Evolutionary conservation across 2,113 vertebrate species (phyloP).

Genomic region (Gavialis gangeticus): DNA sequence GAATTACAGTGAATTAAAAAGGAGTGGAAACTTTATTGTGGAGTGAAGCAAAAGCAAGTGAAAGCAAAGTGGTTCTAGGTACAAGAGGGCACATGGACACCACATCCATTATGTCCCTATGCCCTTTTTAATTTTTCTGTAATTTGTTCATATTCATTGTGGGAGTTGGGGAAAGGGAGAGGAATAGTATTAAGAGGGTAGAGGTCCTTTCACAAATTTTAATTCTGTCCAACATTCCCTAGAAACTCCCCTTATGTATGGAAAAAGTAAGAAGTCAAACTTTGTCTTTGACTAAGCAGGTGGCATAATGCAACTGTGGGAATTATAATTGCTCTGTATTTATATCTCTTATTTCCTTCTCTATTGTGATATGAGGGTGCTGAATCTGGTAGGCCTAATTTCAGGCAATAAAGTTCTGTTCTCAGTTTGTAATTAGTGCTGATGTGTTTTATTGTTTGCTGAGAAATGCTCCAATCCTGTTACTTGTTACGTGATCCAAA

Average conservation of each 20-base stretch:
- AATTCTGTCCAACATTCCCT: not conserved
- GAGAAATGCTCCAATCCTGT: not conserved
- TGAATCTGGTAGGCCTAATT: not conserved
- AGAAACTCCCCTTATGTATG: not conserved
- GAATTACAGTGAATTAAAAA: too few relatives aligned
- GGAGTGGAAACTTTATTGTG: too few relatives aligned
- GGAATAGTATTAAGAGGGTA: too few relatives aligned
- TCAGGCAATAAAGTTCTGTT: conserved; percentile 13
- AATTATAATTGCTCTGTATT: not conserved
- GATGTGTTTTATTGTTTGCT: not conserved
- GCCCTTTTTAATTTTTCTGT: too few relatives aligned
- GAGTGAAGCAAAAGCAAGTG: too few relatives aligned
- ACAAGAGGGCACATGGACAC: too few relatives aligned
- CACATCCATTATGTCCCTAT: too few relatives aligned
- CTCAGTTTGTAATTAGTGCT: not conserved
- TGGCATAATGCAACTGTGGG: not conserved
- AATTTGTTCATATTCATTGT: not conserved
- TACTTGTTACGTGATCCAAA: not conserved
- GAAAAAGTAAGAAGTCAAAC: not conserved
- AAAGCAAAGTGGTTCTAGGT: too few relatives aligned
- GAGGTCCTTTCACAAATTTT: not conserved
- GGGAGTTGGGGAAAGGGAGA: not conserved
- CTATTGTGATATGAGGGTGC: not conserved
- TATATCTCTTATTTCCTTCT: not conserved
- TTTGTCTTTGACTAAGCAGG: not conserved